Percentiles rank a stretch among this genome's conserved stretches.
These are phyloP conservation scores for Corydoras sp. DNA, from an alignment of 2,113 vertebrate species.

Conservation along the genomic window DNA sequence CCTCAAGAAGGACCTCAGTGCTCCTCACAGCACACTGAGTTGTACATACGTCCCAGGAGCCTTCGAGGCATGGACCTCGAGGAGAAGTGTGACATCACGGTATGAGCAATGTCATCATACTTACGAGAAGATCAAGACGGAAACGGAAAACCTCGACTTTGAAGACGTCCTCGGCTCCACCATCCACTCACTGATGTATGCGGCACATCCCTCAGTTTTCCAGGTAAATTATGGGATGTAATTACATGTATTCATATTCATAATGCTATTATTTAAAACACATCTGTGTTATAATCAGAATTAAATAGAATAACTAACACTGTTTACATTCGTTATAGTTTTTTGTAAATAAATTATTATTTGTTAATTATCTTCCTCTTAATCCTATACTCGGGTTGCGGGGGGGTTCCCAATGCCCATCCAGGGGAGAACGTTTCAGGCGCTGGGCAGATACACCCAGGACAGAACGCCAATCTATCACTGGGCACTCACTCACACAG, in stretches of 20 bases:
- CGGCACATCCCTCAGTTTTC: slow-evolving; percentile 3
- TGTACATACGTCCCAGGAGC: slow-evolving; percentile 23
- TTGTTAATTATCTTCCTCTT: too few relatives aligned
- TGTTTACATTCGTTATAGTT: too few relatives aligned
- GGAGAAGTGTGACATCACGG: not conserved
- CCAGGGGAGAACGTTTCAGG: too few relatives aligned
- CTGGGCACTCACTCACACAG: too few relatives aligned
- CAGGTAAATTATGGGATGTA: slow-evolving; percentile 32
- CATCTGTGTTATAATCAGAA: not conserved
- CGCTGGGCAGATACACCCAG: too few relatives aligned
- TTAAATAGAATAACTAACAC: not conserved
- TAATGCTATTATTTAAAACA: not conserved
- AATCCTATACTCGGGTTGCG: too few relatives aligned
- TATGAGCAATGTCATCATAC: not conserved
- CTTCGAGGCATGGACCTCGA: slow-evolving; percentile 20
- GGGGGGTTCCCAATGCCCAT: too few relatives aligned
- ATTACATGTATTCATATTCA: not conserved
- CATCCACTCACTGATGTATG: slow-evolving; percentile 27
- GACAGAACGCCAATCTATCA: too few relatives aligned
- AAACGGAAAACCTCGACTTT: slow-evolving; percentile 5
- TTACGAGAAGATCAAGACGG: not conserved
- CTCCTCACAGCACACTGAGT: not conserved
- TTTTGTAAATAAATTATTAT: too few relatives aligned
- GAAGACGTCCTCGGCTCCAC: slow-evolving; percentile 32
- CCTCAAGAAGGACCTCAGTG: slow-evolving; percentile 17